Evolutionary conservation across 2,113 vertebrate species (phyloP).

Genomic region (Pogona vitticeps): DNA sequence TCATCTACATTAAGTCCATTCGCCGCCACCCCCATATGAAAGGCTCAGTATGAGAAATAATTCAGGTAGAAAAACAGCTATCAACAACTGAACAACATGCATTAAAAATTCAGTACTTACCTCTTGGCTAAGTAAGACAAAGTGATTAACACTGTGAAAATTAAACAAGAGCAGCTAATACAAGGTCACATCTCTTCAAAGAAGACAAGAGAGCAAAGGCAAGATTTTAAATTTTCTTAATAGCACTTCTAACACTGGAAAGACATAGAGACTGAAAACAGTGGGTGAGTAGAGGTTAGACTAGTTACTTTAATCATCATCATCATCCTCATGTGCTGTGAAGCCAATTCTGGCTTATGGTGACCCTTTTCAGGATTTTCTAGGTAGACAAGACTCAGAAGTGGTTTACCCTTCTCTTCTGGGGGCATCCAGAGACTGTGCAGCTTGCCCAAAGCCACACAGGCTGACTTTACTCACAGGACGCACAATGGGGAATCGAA

Average conservation of each 20-base stretch:
- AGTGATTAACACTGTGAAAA: not conserved
- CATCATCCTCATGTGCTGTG: no score
- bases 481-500: no score
- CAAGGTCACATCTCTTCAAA: not conserved
- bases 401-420: no score
- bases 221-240: not conserved
- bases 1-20: not conserved
- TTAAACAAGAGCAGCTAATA: no score
- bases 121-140: not conserved
- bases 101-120: not conserved
- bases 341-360: no score
- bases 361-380: no score
- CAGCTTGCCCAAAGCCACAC: no score
- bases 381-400: no score
- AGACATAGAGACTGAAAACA: not conserved
- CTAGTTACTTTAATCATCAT: no score
- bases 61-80: not conserved
- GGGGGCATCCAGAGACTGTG: no score
- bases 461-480: no score
- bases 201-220: not conserved
- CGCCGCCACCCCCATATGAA: not conserved
- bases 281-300: no score
- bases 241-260: slow-evolving; percentile 2
- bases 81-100: not conserved
- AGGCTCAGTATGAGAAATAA: not conserved